Conservation (phyloP, 2,888 invertebrate genomes). For the Dynastes grantii region DNA sequence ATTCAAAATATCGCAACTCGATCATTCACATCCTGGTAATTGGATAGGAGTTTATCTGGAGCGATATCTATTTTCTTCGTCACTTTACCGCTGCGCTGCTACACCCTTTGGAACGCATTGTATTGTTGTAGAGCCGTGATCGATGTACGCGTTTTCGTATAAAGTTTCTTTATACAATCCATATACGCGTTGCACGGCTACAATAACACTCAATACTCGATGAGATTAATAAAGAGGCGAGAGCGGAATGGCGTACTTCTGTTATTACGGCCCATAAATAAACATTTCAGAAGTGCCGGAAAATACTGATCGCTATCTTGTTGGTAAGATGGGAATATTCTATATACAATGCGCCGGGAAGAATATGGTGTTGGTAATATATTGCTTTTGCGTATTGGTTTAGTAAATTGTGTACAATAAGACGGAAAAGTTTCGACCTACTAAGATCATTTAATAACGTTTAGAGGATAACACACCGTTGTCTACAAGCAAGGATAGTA, state of each 20-base stretch:
- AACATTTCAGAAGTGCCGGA: constrained; percentile 48
- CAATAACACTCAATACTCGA: constrained; percentile 11
- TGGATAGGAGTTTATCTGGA: constrained; percentile 39
- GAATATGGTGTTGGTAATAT: constrained; percentile 14
- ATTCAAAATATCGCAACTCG: constrained; percentile 39
- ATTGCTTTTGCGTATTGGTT: not conserved
- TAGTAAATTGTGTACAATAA: constrained; percentile 18
- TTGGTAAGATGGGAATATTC: constrained; percentile 9
- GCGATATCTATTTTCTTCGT: constrained; percentile 40
- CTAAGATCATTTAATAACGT: not conserved
- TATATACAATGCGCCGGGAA: constrained; percentile 8
- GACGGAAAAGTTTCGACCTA: not conserved
- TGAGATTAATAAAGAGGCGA: constrained; percentile 37
- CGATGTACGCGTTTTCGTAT: constrained; percentile 29
- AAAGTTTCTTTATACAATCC: constrained; percentile 25
- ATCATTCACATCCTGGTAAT: constrained; percentile 44
- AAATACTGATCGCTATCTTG: constrained; percentile 37
- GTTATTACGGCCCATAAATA: constrained; percentile 43
- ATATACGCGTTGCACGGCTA: constrained; percentile 14
- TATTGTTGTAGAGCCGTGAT: constrained; percentile 4
- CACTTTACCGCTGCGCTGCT: constrained; percentile 7
- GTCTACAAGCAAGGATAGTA: too few species aligned
- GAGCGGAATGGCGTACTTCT: constrained; percentile 28
- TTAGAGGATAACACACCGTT: too few species aligned
- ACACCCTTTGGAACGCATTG: constrained; percentile 38